Percentiles rank a stretch among this genome's conserved stretches.
Conservation (phyloP, 2,888 invertebrate genomes). For the Apotomis betuletana region DNA sequence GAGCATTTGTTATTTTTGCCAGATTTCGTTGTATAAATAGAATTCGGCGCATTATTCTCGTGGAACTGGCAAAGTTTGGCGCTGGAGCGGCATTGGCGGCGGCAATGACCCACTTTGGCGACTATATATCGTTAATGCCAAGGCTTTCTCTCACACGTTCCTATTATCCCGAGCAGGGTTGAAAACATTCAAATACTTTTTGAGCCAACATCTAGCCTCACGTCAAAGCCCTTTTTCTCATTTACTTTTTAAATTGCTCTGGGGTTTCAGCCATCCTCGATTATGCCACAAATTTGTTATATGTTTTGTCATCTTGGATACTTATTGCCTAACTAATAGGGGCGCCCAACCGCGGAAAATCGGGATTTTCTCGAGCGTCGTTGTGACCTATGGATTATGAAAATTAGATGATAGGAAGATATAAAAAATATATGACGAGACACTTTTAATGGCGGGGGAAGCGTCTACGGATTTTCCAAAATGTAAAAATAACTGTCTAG, state of each 20-base stretch:
- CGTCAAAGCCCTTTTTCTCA: not conserved
- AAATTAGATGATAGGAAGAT: no score
- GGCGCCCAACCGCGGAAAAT: no score
- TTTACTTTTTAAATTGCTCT: not conserved
- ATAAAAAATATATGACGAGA: no score
- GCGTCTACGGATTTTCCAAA: no score
- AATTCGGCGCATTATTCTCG: slow-evolving; percentile 20
- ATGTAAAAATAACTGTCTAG: no score
- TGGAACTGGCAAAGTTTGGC: slow-evolving; percentile 29
- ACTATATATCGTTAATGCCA: slow-evolving; percentile 33
- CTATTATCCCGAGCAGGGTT: slow-evolving; percentile 4
- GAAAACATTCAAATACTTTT: not conserved
- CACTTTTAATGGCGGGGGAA: no score
- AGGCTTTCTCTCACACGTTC: slow-evolving; percentile 17
- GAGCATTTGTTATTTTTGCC: slow-evolving; percentile 6
- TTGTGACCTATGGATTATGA: no score
- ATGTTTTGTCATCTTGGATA: no score
- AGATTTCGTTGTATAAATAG: slow-evolving; percentile 28
- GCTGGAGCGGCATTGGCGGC: slow-evolving; percentile 24
- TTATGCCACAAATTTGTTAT: no score
- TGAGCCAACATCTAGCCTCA: not conserved
- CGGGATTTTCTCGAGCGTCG: no score
- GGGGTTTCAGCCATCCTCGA: no score
- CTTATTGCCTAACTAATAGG: no score
- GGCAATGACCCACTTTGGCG: slow-evolving; percentile 27